Percentiles rank a stretch among this genome's conserved stretches.
These are phyloP conservation scores for Celastrina argiolus DNA, from an alignment of 2,888 invertebrate genomes.

Conservation along the genomic window DNA sequence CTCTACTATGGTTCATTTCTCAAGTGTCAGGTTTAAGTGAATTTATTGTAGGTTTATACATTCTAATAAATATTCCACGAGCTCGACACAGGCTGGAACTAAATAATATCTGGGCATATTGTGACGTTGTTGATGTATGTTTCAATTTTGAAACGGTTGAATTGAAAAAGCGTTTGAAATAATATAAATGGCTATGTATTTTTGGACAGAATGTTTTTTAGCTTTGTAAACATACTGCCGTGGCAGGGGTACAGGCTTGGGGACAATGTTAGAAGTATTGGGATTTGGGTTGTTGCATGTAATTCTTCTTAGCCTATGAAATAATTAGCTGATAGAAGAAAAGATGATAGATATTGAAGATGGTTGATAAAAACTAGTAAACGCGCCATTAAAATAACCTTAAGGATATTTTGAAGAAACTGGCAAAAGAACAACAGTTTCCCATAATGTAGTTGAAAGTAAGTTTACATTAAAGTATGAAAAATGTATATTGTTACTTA, in stretches of 20 bases:
- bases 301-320: too few species aligned
- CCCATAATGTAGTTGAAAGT: too few species aligned
- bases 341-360: too few species aligned
- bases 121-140: constrained; percentile 22
- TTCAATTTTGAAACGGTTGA: not conserved
- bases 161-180: not conserved
- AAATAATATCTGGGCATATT: constrained; percentile 24
- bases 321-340: too few species aligned
- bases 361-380: too few species aligned
- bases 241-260: too few species aligned
- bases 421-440: too few species aligned
- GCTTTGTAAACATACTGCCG: not conserved
- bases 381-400: too few species aligned
- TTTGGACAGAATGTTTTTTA: not conserved
- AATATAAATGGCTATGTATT: not conserved
- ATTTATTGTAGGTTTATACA: constrained; percentile 18
- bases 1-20: constrained; percentile 1
- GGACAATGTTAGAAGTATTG: too few species aligned
- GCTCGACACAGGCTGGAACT: constrained; percentile 13
- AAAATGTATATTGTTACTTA: not conserved
- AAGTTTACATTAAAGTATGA: too few species aligned
- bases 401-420: too few species aligned
- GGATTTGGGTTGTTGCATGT: too few species aligned
- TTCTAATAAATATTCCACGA: constrained; percentile 24
- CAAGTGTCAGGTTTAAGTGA: not conserved